Percentiles rank a stretch among this genome's conserved stretches.
These are phyloP conservation scores for Andrena chrysosceles DNA, from an alignment of 2,888 invertebrate species.

Conservation along the genomic window DNA sequence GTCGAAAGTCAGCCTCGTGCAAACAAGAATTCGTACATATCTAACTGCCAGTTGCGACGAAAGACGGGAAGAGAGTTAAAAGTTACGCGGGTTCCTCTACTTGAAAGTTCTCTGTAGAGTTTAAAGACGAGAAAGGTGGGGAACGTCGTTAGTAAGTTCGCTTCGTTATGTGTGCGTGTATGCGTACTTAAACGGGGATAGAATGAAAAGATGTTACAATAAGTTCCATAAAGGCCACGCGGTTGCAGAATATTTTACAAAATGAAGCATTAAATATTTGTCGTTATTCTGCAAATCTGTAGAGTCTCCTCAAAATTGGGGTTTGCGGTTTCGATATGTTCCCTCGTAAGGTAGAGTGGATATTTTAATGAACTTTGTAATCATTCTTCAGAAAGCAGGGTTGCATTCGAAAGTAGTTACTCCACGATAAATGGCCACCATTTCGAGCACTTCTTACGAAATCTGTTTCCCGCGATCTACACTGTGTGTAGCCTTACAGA, in stretches of 20 bases:
- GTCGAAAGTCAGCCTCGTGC: slow-evolving; percentile 44
- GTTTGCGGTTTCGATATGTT: too few species aligned
- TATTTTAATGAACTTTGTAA: too few species aligned
- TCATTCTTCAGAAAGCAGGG: too few species aligned
- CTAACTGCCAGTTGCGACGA: slow-evolving; percentile 35
- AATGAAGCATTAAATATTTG: too few species aligned
- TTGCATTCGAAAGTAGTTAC: too few species aligned
- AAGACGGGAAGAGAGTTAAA: slow-evolving; percentile 46
- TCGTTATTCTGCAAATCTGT: too few species aligned
- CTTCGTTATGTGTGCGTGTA: slow-evolving; percentile 28
- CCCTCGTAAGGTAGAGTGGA: too few species aligned
- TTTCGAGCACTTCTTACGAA: too few species aligned
- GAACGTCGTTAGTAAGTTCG: slow-evolving; percentile 46
- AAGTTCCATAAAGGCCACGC: background rate
- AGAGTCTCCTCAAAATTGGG: too few species aligned
- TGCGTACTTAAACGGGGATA: slow-evolving; percentile 4
- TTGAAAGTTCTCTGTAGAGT: slow-evolving; percentile 14
- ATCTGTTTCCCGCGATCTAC: too few species aligned
- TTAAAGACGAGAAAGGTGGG: slow-evolving; percentile 27
- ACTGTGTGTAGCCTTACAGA: too few species aligned
- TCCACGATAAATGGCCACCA: too few species aligned
- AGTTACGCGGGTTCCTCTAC: slow-evolving; percentile 48
- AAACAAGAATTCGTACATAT: slow-evolving; percentile 43
- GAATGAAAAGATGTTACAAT: background rate
- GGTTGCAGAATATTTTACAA: background rate